Conservation (phyloP, 2,888 invertebrate species). For the Stegophylla sp. region DNA sequence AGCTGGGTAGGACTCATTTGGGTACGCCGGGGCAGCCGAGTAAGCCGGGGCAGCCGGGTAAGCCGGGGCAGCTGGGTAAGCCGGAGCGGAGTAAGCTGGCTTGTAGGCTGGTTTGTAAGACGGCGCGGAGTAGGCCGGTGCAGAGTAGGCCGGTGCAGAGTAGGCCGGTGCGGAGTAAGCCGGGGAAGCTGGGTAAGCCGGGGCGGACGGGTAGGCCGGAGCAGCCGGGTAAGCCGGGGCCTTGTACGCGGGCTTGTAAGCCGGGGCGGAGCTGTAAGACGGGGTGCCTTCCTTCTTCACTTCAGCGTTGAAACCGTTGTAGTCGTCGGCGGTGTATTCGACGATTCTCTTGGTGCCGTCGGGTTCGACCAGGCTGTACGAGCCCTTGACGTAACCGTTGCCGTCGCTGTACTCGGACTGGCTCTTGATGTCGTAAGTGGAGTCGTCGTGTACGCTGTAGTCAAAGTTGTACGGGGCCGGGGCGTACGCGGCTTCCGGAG, state of each 20-base stretch:
- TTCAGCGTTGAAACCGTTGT: conserved; percentile 56
- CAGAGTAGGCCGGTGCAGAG: conserved; percentile 61
- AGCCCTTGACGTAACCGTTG: conserved; percentile 56
- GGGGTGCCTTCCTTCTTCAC: conserved; percentile 58
- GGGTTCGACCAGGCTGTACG: conserved; percentile 52
- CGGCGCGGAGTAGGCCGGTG: conserved; percentile 21
- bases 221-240: conserved; percentile 50
- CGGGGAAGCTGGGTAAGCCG: conserved; percentile 61
- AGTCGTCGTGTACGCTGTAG: conserved; percentile 44
- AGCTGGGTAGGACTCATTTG: conserved; percentile 60
- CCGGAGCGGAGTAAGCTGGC: conserved; percentile 33
- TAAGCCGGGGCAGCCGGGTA: conserved; percentile 49
- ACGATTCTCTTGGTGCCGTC: conserved; percentile 58
- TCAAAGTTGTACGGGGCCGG: conserved; percentile 55
- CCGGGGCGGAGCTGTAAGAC: conserved; percentile 58
- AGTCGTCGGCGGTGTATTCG: conserved; percentile 56
- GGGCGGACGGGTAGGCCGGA: conserved; percentile 61
- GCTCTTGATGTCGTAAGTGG: conserved; percentile 53
- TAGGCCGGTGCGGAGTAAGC: conserved; percentile 63
- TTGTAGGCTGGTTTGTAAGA: conserved; percentile 24
- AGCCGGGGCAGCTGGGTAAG: conserved; percentile 56
- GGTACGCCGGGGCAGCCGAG: conserved; percentile 60
- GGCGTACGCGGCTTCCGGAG: conserved; percentile 46
- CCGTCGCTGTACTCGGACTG: conserved; percentile 54
- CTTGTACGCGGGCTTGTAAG: conserved; percentile 47